These are phyloP conservation scores for Dynastes grantii DNA, from an alignment of 2,888 invertebrate species.

Conservation along the genomic window DNA sequence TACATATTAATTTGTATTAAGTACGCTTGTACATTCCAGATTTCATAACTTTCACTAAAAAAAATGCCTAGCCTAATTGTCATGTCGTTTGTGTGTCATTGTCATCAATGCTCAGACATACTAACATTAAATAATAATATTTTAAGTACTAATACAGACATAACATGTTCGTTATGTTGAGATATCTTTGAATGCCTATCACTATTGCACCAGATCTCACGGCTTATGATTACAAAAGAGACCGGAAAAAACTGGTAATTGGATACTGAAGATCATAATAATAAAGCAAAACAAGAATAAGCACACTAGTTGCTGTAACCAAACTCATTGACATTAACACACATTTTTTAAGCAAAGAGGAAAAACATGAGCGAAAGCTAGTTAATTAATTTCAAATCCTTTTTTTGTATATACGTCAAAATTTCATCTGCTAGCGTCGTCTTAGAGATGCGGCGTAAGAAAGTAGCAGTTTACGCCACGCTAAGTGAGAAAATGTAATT, in stretches of 20 bases:
- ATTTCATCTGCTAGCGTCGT: background rate
- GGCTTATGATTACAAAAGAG: background rate
- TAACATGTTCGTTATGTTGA: background rate
- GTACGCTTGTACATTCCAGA: no score
- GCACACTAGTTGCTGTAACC: background rate
- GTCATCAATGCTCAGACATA: no score
- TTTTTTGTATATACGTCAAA: background rate
- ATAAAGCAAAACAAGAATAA: background rate
- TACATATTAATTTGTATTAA: no score
- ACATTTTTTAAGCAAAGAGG: background rate
- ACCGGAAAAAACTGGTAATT: background rate
- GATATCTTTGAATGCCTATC: background rate
- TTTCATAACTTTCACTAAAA: no score
- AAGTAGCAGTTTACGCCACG: background rate
- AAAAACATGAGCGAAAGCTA: background rate
- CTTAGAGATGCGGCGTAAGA: background rate
- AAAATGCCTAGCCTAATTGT: no score
- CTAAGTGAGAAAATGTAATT: background rate
- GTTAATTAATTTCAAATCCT: background rate
- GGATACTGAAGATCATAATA: background rate
- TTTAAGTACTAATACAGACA: no score
- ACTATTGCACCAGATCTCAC: background rate
- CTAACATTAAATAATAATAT: no score
- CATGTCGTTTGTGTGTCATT: no score
- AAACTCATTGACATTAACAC: background rate